phyloP scores from a whole-genome alignment of 1,140 invertebrate genomes.

The Drosophila santomea region DNA sequence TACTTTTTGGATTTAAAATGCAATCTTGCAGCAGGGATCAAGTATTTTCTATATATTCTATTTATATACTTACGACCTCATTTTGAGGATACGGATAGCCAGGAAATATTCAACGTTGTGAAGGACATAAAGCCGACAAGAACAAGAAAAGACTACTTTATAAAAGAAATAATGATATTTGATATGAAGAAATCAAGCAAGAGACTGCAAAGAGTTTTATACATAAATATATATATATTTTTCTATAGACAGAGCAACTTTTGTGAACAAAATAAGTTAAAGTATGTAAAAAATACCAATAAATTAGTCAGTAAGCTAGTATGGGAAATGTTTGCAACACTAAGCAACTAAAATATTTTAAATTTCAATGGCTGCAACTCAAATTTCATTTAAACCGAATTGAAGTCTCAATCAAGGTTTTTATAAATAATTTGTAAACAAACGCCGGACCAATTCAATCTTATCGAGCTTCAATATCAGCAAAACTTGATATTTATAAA shows the following conservation, averaged over 20 bases:
- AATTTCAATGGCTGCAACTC: constrained; percentile 7
- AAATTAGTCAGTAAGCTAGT: constrained; percentile 26
- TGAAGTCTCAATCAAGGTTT: constrained; percentile 15
- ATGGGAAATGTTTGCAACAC: constrained; percentile 20
- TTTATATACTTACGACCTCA: constrained; percentile 30
- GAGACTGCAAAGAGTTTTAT: constrained; percentile 62
- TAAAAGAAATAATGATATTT: constrained; percentile 70
- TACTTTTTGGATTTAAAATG: constrained; percentile 49
- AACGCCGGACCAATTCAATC: constrained; percentile 1
- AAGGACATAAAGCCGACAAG: constrained; percentile 41
- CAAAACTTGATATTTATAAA: constrained; percentile 16
- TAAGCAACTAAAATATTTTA: constrained; percentile 1
- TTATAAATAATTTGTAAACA: constrained; percentile 24
- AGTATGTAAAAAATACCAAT: constrained; percentile 34
- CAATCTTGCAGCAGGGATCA: constrained; percentile 71
- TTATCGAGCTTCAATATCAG: constrained; percentile 21
- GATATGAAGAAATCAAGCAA: constrained; percentile 42
- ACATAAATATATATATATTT: constrained; percentile 36
- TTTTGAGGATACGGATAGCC: constrained; percentile 26
- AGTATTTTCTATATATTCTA: constrained; percentile 68
- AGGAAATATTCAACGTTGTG: constrained; percentile 18
- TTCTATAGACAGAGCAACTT: constrained; percentile 40
- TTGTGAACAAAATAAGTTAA: constrained; percentile 46
- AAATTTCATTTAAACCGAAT: constrained; percentile 5
- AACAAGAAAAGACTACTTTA: constrained; percentile 74